Base-by-base conservation (phyloP, 2,888 invertebrate genomes). In the Hipparchia semele region DNA sequence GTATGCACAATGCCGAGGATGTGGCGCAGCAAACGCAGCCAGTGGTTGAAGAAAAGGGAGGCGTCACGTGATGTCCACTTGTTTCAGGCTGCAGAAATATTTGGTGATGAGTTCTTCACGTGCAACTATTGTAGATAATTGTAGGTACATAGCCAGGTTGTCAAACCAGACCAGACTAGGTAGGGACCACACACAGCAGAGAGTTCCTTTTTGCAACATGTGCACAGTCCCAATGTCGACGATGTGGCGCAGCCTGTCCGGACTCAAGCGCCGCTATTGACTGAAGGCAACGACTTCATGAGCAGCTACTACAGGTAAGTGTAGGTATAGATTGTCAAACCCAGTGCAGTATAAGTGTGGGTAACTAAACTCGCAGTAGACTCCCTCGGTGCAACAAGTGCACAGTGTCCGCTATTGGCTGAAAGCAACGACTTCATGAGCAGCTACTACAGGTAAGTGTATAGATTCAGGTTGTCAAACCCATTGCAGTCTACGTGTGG, bases 41-140 rank as follows among this genome's bases (percentile, higher is more conserved):
- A 75, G 49, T 77, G 61, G 56, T 75, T 75, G 70, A 75, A 77
- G n/a, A 75, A 65, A 8, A 56, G 39, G 0, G 53, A n/a, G n/a
- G n/a, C n/a, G n/a, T n/a, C n/a, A n/a, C 65, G 10, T 72, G 74
- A 49, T 49, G 6, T 7, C 7, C 46, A 49, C 33, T 33, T 49
- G 3, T 65, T 65, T 56, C 59, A 77, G 77, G 71, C 66, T 0
- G 6, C 53, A 6, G 39, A 69, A 12, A 13, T 75, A 39, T 59
- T 12, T 9, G 6, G 8, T 10, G 69, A 73, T 33, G n/a, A 61
- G 12, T 67, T 67, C 54, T 71, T 74, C 6, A 65, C n/a, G 0
- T 70, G 72, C 8, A 74, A 8, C 45, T 61, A 51, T 33, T 77
- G 39, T 1, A 39, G 39, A 5, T 39, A 39, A 51, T 33, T 77